phyloP scores from a whole-genome alignment of 1,140 invertebrate genomes.

The Drosophila parabipectinata region DNA sequence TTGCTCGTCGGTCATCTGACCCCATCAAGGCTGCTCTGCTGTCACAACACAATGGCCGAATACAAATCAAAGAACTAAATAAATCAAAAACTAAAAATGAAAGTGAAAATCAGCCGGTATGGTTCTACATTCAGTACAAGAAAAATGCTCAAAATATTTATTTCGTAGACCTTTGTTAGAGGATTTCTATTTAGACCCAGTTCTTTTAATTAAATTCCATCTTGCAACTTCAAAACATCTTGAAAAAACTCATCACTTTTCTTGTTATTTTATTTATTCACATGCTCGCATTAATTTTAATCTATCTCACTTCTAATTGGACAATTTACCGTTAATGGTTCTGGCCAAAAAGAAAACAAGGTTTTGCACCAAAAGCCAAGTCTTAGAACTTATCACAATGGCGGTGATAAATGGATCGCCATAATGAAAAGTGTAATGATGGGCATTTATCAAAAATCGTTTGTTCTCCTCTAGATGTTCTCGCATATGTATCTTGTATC shows the following conservation, averaged over 20 bases:
- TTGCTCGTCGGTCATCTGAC: neutral
- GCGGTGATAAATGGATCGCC: slow-evolving; percentile 60
- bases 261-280: neutral
- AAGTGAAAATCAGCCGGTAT: neutral
- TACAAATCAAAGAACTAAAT: neutral
- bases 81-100: neutral
- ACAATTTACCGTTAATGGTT: slow-evolving; percentile 35
- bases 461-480: slow-evolving; percentile 54
- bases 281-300: slow-evolving; percentile 17
- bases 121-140: too few species aligned
- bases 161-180: neutral
- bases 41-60: slow-evolving; percentile 1
- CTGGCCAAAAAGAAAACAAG: slow-evolving; percentile 17
- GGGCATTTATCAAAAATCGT: slow-evolving; percentile 74
- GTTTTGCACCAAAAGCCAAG: slow-evolving; percentile 13
- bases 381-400: slow-evolving; percentile 53
- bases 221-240: too few species aligned
- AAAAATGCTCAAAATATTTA: too few species aligned
- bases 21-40: slow-evolving; percentile 25
- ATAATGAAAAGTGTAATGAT: slow-evolving; percentile 78
- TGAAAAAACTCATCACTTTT: neutral
- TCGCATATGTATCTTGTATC: slow-evolving; percentile 51
- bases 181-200: neutral
- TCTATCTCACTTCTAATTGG: slow-evolving; percentile 24
- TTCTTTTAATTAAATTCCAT: neutral